phyloP scores from a whole-genome alignment of 2,113 vertebrate species.

The Dromas ardeola region DNA sequence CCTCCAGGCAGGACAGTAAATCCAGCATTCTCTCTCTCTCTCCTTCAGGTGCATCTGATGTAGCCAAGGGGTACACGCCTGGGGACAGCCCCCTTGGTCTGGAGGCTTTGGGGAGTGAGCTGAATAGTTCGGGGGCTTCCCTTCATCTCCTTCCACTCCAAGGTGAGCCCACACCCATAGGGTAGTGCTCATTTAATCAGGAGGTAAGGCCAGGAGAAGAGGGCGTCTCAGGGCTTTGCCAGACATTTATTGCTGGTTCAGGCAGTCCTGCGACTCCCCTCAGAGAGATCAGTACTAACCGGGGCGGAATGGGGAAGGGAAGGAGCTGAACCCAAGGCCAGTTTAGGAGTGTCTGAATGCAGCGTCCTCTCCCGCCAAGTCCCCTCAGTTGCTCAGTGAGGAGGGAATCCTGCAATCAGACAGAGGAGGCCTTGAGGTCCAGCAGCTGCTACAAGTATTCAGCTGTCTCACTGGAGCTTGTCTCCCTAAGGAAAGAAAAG shows the following conservation, averaged over 20 bases:
- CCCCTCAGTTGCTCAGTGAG: conserved; percentile 47
- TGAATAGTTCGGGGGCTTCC: not conserved
- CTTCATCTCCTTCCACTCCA: conserved; percentile 11
- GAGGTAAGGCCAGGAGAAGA: conserved; percentile 39
- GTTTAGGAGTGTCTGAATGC: conserved; percentile 33
- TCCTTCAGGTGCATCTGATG: conserved; percentile 51
- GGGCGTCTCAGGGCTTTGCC: not conserved
- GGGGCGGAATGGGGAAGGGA: not conserved
- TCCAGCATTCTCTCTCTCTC: conserved; percentile 3
- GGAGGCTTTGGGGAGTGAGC: conserved; percentile 37
- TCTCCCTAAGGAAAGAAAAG: conserved; percentile 69
- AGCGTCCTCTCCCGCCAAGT: conserved; percentile 31
- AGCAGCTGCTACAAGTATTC: conserved; percentile 77
- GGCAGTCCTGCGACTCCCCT: not conserved
- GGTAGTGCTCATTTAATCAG: conserved; percentile 28
- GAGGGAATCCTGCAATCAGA: conserved; percentile 58
- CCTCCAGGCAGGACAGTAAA: not conserved
- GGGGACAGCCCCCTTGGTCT: not conserved
- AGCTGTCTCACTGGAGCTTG: conserved; percentile 74
- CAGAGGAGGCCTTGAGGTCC: conserved; percentile 61
- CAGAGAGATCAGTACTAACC: conserved; percentile 25
- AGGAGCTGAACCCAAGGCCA: conserved; percentile 45
- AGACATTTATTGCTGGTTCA: conserved; percentile 12
- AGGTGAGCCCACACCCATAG: conserved; percentile 41
- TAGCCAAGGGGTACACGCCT: not conserved